Evolutionary conservation across 53 echinoderm and acorn worm genomes (phyloP).

Genomic region (Stichopus horrens): DNA sequence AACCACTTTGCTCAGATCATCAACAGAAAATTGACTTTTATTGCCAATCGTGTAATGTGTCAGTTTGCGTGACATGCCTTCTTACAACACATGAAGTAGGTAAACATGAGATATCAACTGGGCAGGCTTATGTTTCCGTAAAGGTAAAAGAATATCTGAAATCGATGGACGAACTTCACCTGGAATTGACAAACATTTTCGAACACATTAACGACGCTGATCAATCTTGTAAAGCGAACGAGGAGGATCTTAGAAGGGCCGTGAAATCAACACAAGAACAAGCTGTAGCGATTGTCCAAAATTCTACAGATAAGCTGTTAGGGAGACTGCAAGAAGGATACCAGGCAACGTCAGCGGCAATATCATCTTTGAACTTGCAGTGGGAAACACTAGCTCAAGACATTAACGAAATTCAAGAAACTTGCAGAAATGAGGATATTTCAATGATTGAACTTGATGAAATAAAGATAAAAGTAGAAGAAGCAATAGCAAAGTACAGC

Average conservation of each 20-base stretch:
- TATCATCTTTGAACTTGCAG: background rate
- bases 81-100: background rate
- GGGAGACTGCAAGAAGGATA: background rate
- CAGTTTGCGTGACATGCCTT: conserved; percentile 9
- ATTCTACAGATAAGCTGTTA: background rate
- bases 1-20: background rate
- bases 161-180: background rate
- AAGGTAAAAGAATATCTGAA: background rate
- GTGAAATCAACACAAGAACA: background rate
- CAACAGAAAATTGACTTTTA: background rate
- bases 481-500: background rate
- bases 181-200: background rate
- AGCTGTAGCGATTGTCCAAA: background rate
- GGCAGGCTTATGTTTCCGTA: background rate
- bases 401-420: background rate
- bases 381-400: background rate
- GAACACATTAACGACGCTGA: background rate
- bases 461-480: background rate
- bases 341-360: background rate
- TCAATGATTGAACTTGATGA: background rate
- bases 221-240: background rate
- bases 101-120: background rate
- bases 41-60: conserved; percentile 3
- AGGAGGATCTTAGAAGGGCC: background rate
- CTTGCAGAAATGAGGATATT: background rate